These are phyloP conservation scores for Trigoniulus corallinus DNA, from an alignment of 1,140 invertebrate species.

Conservation along the genomic window DNA sequence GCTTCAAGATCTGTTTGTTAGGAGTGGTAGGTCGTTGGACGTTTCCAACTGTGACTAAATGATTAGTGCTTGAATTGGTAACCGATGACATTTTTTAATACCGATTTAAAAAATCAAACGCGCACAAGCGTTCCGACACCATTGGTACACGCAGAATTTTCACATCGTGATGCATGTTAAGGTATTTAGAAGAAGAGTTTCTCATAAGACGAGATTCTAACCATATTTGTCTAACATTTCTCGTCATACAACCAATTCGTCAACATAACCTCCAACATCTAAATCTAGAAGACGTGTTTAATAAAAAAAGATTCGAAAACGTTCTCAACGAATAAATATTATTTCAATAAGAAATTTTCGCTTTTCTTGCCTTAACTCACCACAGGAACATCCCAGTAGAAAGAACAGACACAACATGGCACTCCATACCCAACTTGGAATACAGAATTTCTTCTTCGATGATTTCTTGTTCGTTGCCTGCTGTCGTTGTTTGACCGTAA, in stretches of 20 bases:
- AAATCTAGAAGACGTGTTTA: not conserved
- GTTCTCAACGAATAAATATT: not conserved
- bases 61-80: not conserved
- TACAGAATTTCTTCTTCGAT: too few relatives aligned
- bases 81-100: not conserved
- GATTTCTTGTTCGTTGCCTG: too few relatives aligned
- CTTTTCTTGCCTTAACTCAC: too few relatives aligned
- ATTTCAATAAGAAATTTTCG: too few relatives aligned
- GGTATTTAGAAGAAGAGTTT: not conserved
- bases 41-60: slow-evolving; percentile 34
- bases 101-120: too few relatives aligned
- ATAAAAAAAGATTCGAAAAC: not conserved
- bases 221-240: too few relatives aligned
- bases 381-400: too few relatives aligned
- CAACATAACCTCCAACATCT: not conserved
- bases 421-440: too few relatives aligned
- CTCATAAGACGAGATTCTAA: not conserved
- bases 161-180: not conserved
- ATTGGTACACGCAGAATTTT: not conserved
- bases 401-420: too few relatives aligned
- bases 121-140: not conserved
- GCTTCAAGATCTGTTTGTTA: not conserved
- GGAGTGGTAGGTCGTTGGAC: not conserved
- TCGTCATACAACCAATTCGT: not conserved
- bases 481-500: too few relatives aligned